phyloP scores from a whole-genome alignment of 2,888 invertebrate species.

The Argyra leucocephala region DNA sequence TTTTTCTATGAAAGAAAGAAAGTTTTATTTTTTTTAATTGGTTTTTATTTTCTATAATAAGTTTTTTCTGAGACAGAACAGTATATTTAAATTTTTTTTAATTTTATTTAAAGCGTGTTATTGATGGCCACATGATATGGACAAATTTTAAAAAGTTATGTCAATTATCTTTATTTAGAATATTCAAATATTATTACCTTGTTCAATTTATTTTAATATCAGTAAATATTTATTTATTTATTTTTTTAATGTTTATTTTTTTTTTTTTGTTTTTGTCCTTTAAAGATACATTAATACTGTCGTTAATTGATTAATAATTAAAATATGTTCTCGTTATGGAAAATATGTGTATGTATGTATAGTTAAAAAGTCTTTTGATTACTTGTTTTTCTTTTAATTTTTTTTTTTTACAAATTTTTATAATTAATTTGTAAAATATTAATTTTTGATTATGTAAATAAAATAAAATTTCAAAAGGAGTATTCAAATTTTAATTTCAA shows the following conservation, averaged over 20 bases:
- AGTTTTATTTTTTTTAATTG: no score
- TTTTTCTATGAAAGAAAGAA: no score
- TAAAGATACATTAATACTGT: no score
- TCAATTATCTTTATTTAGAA: neutral
- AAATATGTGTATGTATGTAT: neutral
- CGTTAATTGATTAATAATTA: no score
- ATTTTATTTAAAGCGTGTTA: neutral
- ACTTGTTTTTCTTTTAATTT: neutral
- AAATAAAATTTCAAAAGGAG: no score
- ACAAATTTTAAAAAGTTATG: neutral
- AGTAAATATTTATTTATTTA: neutral
- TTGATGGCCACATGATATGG: neutral
- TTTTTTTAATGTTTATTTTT: neutral
- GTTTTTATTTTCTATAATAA: neutral
- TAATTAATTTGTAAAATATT: no score
- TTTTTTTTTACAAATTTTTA: no score
- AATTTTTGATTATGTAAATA: no score
- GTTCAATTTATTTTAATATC: no score
- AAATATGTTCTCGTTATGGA: no score
- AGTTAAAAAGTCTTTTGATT: neutral
- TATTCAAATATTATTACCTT: neutral
- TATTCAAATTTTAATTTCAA: no score
- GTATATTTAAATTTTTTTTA: neutral
- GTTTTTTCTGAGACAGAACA: neutral
- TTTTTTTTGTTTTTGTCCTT: no score